Conservation (phyloP, 2,888 invertebrate species). For the Oligia strigilis region DNA sequence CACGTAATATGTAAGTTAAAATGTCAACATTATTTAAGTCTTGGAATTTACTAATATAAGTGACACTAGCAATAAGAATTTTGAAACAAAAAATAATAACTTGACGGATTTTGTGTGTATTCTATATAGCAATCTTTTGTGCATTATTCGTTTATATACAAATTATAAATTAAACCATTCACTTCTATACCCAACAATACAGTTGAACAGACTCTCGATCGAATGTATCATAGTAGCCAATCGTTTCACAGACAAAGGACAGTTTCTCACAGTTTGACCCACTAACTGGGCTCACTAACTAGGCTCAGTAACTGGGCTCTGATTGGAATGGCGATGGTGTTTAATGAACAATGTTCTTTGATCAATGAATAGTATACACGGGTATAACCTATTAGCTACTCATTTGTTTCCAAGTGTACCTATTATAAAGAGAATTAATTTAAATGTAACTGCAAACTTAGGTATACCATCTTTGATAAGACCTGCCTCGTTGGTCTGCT, state of each 20-base stretch:
- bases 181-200: not conserved
- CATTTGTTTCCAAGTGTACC: not conserved
- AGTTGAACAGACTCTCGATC: not conserved
- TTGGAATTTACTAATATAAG: too few species aligned
- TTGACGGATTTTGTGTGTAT: too few species aligned
- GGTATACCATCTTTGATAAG: not conserved
- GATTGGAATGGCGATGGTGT: constrained; percentile 27
- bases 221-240: constrained; percentile 24
- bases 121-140: too few species aligned
- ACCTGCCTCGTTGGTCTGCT: too few species aligned
- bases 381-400: not conserved
- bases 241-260: constrained; percentile 37
- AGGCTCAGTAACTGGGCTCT: constrained; percentile 10
- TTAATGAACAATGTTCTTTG: constrained; percentile 30
- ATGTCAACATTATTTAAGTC: too few species aligned
- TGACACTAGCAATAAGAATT: too few species aligned
- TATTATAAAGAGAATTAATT: too few species aligned
- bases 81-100: too few species aligned
- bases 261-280: constrained; percentile 56
- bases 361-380: not conserved
- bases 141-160: too few species aligned
- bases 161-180: too few species aligned
- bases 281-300: not conserved
- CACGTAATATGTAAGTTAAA: too few species aligned
- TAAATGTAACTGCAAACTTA: not conserved